Evolutionary conservation across 2,113 vertebrate species (phyloP).

Genomic region (Pedionomus torquatus): DNA sequence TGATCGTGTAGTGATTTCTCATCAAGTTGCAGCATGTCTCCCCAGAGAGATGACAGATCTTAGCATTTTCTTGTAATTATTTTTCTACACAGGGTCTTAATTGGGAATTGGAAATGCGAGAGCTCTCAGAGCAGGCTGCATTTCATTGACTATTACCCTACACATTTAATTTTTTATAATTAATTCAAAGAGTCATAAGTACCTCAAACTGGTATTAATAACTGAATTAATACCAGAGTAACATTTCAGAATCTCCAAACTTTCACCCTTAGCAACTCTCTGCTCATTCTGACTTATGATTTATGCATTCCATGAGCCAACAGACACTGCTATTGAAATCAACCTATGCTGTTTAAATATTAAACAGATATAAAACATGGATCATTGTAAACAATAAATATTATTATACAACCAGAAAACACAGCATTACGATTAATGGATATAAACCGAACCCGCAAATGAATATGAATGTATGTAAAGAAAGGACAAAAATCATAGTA

Average conservation of each 20-base stretch:
- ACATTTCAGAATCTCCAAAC: neutral
- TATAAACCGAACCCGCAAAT: neutral
- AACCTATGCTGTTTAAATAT: neutral
- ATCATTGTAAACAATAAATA: neutral
- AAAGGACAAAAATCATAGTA: neutral
- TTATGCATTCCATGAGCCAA: neutral
- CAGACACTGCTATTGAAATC: neutral
- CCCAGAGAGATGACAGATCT: constrained; percentile 74
- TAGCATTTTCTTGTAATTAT: constrained; percentile 30
- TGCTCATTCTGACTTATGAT: neutral
- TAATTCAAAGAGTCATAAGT: neutral
- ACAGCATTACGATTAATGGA: neutral
- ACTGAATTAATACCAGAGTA: neutral
- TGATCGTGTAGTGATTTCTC: constrained; percentile 38
- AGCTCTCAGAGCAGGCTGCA: neutral
- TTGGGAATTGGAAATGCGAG: constrained; percentile 33
- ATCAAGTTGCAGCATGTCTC: neutral
- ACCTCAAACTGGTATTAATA: neutral
- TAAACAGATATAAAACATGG: neutral
- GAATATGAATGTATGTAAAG: neutral
- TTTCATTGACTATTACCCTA: neutral
- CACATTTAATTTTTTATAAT: neutral
- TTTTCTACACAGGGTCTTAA: constrained; percentile 3
- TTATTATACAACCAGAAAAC: neutral
- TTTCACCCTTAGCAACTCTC: neutral